Conservation (phyloP, 2,113 vertebrate species). For the Hystrix cristata region DNA sequence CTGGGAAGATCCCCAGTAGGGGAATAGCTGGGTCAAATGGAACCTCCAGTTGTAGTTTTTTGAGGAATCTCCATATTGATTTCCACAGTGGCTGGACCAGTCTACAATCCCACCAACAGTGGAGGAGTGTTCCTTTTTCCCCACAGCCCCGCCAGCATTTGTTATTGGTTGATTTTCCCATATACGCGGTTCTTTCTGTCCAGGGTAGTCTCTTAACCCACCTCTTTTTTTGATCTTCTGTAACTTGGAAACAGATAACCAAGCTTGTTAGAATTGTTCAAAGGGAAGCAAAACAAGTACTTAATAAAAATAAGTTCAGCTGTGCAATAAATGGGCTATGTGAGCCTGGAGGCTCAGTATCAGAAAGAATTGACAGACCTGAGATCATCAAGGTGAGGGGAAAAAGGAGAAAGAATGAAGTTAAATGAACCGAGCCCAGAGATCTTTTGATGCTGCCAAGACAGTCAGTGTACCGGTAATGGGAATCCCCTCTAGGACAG, state of each 20-base stretch:
- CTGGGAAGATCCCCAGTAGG: no score
- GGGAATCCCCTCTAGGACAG: not conserved
- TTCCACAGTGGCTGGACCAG: no score
- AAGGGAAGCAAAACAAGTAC: not conserved
- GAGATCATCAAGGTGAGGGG: not conserved
- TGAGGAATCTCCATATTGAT: no score
- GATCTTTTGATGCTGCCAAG: not conserved
- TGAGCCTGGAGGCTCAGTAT: not conserved
- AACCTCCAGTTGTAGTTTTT: no score
- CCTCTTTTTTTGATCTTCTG: not conserved
- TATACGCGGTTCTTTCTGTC: no score
- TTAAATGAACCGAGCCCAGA: not conserved
- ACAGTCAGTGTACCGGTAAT: not conserved
- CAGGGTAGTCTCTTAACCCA: not conserved
- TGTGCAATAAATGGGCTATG: not conserved
- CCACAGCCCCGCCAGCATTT: no score
- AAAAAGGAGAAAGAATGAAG: not conserved
- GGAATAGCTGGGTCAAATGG: no score
- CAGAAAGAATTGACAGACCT: not conserved
- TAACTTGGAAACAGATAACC: not conserved
- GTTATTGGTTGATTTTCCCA: no score
- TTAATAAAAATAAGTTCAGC: not conserved
- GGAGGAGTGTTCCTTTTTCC: no score
- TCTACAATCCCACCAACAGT: no score
- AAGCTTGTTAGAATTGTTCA: not conserved